phyloP scores from a whole-genome alignment of 2,113 vertebrate species.

The Herpailurus yagouaroundi region DNA sequence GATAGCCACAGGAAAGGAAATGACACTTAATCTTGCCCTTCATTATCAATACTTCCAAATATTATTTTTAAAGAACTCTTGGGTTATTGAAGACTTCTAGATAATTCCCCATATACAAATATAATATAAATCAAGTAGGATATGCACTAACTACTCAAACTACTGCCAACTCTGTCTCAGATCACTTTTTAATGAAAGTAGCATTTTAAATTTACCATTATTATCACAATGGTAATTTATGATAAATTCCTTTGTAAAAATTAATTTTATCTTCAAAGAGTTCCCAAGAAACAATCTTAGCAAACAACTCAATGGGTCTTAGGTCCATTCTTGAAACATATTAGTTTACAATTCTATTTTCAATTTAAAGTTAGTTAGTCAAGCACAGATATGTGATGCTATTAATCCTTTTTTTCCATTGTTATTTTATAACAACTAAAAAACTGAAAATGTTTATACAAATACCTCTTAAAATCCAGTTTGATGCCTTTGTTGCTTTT shows the following conservation, averaged over 20 bases:
- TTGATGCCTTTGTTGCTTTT: slow-evolving; percentile 92
- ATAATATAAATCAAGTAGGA: background rate
- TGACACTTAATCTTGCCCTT: background rate
- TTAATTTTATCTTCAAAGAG: background rate
- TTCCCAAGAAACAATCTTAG: slow-evolving; percentile 7
- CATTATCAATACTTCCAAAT: background rate
- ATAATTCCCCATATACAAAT: background rate
- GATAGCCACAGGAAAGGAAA: background rate
- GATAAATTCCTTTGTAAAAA: slow-evolving; percentile 42
- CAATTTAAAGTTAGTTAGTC: background rate
- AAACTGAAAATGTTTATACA: background rate
- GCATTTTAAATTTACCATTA: background rate
- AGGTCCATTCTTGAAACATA: background rate
- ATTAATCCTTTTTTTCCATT: background rate
- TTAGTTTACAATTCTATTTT: background rate
- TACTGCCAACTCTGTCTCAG: background rate
- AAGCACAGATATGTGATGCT: background rate
- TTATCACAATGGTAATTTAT: background rate
- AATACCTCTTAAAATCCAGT: slow-evolving; percentile 97
- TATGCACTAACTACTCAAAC: background rate
- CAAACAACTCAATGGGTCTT: background rate
- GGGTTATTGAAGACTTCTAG: background rate
- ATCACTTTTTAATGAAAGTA: background rate
- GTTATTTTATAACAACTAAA: background rate
- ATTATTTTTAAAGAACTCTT: background rate